Conservation (phyloP, 1,140 invertebrate species). For the Bombus consobrinus region DNA sequence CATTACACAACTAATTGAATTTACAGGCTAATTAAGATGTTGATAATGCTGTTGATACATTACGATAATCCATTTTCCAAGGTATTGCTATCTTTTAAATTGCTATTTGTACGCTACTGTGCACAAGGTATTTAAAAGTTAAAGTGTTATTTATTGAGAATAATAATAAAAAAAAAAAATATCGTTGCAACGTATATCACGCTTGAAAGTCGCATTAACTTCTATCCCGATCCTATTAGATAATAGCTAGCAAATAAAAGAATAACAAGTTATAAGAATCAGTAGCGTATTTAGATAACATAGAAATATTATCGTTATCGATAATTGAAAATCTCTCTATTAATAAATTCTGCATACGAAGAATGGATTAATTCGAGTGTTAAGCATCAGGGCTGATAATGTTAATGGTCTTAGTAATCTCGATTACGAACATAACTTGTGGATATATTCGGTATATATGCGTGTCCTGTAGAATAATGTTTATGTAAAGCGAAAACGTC, state of each 20-base stretch:
- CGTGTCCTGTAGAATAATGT: slow-evolving; percentile 16
- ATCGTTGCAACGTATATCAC: background rate
- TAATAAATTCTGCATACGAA: background rate
- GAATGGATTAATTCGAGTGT: background rate
- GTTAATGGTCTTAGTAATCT: background rate
- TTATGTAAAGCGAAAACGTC: background rate
- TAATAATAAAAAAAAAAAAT: background rate
- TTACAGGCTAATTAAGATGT: too few relatives aligned
- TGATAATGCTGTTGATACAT: too few relatives aligned
- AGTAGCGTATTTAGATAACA: background rate
- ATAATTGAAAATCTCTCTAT: background rate
- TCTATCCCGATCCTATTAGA: background rate
- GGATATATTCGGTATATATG: background rate
- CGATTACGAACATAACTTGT: background rate
- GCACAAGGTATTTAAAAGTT: background rate
- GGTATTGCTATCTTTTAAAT: too few relatives aligned
- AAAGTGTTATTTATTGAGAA: too few relatives aligned
- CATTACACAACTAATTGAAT: too few relatives aligned
- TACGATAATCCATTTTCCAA: too few relatives aligned
- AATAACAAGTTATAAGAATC: background rate
- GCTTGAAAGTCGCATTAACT: background rate
- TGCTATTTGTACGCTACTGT: too few relatives aligned
- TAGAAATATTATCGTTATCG: background rate
- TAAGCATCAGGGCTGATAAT: background rate
- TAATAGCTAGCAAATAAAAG: background rate